Evolutionary conservation across 2,888 invertebrate genomes (phyloP).

Genomic region (Crematogaster levior): DNA sequence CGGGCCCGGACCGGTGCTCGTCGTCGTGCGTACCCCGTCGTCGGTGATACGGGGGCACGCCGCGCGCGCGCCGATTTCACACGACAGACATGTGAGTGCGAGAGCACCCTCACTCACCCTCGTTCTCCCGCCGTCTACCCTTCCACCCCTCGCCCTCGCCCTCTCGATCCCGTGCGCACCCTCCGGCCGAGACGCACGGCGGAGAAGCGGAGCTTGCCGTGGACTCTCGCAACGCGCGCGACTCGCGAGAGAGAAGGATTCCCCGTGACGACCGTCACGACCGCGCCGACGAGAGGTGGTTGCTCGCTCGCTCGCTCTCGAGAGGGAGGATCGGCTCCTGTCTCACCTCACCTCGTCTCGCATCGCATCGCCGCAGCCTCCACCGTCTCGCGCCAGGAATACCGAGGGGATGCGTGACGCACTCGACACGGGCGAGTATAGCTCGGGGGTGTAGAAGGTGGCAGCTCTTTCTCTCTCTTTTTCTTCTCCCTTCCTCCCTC

Average conservation of each 20-base stretch:
- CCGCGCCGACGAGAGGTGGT: conserved; percentile 19
- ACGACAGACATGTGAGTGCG: conserved; percentile 50
- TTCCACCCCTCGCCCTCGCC: neutral
- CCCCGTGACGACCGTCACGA: conserved; percentile 1
- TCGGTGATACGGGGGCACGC: conserved; percentile 41
- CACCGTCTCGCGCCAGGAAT: conserved; percentile 44
- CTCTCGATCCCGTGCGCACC: conserved; percentile 16
- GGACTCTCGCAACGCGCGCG: conserved; percentile 34
- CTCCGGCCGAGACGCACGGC: conserved; percentile 37
- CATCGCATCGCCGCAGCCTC: conserved; percentile 12
- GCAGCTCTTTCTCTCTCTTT: neutral
- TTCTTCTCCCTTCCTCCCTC: neutral
- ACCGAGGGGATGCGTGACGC: conserved; percentile 50
- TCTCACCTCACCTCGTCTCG: conserved; percentile 6
- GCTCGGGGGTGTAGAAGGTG: conserved; percentile 41
- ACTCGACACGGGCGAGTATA: conserved; percentile 52
- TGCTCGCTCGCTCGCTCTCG: conserved; percentile 2
- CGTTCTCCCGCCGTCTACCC: neutral
- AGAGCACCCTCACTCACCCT: conserved; percentile 23
- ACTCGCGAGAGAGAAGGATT: conserved; percentile 30
- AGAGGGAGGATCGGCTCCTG: conserved; percentile 24
- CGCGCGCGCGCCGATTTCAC: conserved; percentile 42
- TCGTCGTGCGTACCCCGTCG: conserved; percentile 23
- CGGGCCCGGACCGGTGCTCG: conserved; percentile 18
- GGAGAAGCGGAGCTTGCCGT: conserved; percentile 34